A percentile compares a stretch with the other conserved stretches of the same genome.
phyloP scores from a whole-genome alignment of 2,113 vertebrate species.

The Danionella cerebrum region DNA sequence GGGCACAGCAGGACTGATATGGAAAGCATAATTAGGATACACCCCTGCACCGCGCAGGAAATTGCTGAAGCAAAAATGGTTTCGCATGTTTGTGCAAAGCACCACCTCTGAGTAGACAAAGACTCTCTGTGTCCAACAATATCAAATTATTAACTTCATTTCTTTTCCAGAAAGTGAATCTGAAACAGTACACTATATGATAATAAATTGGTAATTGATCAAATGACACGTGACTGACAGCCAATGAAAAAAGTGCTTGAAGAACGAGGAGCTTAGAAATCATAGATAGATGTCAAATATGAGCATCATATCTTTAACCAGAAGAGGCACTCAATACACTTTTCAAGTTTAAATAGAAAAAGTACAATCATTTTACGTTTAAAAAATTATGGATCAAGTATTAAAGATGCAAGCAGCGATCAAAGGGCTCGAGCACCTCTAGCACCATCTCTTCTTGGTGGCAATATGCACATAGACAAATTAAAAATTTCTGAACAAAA shows the following conservation, averaged over 20 bases:
- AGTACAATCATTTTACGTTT: no score
- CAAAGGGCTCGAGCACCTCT: no score
- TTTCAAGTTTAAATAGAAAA: no score
- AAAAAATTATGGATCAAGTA: no score
- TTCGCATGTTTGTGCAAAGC: slow-evolving; percentile 5
- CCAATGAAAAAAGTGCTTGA: background rate
- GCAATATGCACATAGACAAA: no score
- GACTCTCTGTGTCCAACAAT: background rate
- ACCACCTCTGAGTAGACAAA: background rate
- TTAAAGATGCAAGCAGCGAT: no score
- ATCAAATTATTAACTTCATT: background rate
- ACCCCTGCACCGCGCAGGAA: slow-evolving; percentile 21
- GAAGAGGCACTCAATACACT: no score
- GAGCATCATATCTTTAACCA: no score
- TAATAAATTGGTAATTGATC: background rate
- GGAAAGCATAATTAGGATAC: slow-evolving; percentile 36
- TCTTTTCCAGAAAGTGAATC: background rate
- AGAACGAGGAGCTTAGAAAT: background rate
- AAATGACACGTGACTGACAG: background rate
- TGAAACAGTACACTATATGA: background rate
- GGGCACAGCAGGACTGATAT: slow-evolving; percentile 31
- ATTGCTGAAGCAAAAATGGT: slow-evolving; percentile 29
- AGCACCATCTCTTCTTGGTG: no score
- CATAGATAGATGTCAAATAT: no score
- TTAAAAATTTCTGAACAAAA: no score